Percentiles rank a stretch among this genome's conserved stretches.
Conservation (phyloP, 2,888 invertebrate genomes). For the Polydrusus cervinus region DNA sequence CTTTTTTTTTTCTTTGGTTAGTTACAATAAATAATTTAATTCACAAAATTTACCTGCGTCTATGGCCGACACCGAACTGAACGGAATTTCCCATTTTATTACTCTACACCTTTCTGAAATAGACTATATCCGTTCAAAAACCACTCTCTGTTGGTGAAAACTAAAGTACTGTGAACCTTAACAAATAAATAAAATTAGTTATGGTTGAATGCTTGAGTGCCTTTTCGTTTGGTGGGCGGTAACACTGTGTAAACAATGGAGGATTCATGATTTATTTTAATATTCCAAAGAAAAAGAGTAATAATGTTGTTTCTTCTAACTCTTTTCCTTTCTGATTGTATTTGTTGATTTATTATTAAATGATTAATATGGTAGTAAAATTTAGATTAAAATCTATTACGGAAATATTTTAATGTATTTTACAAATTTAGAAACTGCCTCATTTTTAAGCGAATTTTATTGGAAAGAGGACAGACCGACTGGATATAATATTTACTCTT, state of each 20-base stretch:
- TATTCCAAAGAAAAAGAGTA: neutral
- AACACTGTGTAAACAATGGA: conserved; percentile 47
- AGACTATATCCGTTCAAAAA: too few species aligned
- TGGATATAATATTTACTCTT: too few species aligned
- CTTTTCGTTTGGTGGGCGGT: conserved; percentile 50
- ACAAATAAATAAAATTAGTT: conserved; percentile 54
- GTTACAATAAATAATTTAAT: too few species aligned
- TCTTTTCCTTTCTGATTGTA: neutral
- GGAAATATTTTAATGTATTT: neutral
- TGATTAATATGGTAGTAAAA: neutral
- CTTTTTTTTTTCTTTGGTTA: too few species aligned
- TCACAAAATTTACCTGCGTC: too few species aligned
- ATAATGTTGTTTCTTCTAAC: neutral
- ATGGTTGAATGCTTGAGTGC: conserved; percentile 47
- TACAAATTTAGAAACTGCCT: too few species aligned
- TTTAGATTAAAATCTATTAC: neutral
- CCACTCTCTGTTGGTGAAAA: conserved; percentile 21
- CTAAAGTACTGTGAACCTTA: conserved; percentile 45
- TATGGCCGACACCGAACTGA: too few species aligned
- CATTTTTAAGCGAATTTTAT: too few species aligned
- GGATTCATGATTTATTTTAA: conserved; percentile 40
- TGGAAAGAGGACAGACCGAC: too few species aligned
- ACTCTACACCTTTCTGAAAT: too few species aligned
- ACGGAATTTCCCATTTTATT: too few species aligned
- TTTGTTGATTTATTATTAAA: neutral